phyloP scores from a whole-genome alignment of 2,888 invertebrate genomes.

The Agonopterix arenella region DNA sequence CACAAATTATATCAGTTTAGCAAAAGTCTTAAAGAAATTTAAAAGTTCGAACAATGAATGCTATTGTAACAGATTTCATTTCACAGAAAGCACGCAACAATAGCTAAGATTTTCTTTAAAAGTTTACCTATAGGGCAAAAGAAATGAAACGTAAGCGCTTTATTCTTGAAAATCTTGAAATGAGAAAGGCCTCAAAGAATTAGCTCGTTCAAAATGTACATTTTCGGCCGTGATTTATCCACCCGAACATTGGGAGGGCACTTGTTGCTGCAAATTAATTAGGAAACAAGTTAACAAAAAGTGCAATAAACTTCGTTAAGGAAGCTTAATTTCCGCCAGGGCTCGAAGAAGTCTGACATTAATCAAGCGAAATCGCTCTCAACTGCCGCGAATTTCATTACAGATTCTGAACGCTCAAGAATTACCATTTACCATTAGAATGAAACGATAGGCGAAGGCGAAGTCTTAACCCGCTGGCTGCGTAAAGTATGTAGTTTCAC shows the following conservation, averaged over 20 bases:
- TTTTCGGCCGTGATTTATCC: slow-evolving; percentile 25
- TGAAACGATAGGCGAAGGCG: background rate
- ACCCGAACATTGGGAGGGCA: slow-evolving; percentile 28
- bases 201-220: slow-evolving; percentile 16
- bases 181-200: slow-evolving; percentile 12
- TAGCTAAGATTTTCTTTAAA: slow-evolving; percentile 32
- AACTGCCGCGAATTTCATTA: slow-evolving; percentile 50
- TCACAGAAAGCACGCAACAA: slow-evolving; percentile 19
- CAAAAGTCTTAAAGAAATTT: slow-evolving; percentile 29
- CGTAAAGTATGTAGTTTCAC: too few relatives aligned
- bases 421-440: slow-evolving; percentile 36
- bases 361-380: slow-evolving; percentile 54
- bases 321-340: slow-evolving; percentile 60
- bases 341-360: slow-evolving; percentile 52
- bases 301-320: slow-evolving; percentile 63
- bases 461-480: too few relatives aligned
- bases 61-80: slow-evolving; percentile 9
- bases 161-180: slow-evolving; percentile 22
- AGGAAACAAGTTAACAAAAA: slow-evolving; percentile 66
- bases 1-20: slow-evolving; percentile 25
- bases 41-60: slow-evolving; percentile 28
- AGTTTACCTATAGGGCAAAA: slow-evolving; percentile 22
- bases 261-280: slow-evolving; percentile 68
- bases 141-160: slow-evolving; percentile 23
- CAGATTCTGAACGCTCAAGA: slow-evolving; percentile 38